These are phyloP conservation scores for Gnathonemus echidnorhynchus DNA, from an alignment of 2,113 vertebrate genomes.

Conservation along the genomic window DNA sequence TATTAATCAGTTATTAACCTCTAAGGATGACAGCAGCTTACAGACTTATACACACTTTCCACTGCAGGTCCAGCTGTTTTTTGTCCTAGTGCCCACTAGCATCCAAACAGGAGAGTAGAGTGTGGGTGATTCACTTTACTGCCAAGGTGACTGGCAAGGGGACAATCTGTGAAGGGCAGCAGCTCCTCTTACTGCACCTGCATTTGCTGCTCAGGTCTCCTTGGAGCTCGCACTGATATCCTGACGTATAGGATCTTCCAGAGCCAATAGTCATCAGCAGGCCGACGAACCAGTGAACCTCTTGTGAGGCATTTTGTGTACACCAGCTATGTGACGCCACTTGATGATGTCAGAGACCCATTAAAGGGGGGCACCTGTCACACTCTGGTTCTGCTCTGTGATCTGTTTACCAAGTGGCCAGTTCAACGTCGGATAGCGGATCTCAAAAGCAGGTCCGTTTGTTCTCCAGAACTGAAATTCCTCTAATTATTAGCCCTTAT, in stretches of 20 bases:
- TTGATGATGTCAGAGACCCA: slow-evolving; percentile 8
- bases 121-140: not conserved
- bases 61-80: not conserved
- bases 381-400: not conserved
- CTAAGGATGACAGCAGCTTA: not conserved
- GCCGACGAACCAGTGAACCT: not conserved
- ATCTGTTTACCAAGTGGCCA: not conserved
- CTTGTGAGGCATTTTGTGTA: not conserved
- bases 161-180: not conserved
- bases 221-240: not conserved
- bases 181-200: not conserved
- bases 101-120: not conserved
- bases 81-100: not conserved
- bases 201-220: not conserved
- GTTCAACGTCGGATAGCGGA: too few species aligned
- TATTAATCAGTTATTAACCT: not conserved
- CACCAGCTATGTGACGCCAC: not conserved
- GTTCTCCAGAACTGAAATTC: not conserved
- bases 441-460: not conserved
- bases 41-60: not conserved
- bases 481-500: not conserved
- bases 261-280: not conserved
- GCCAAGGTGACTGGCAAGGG: not conserved
- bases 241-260: not conserved
- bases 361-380: not conserved